These are phyloP conservation scores for Agonopterix subpropinquella DNA, from an alignment of 2,888 invertebrate species.

Conservation along the genomic window DNA sequence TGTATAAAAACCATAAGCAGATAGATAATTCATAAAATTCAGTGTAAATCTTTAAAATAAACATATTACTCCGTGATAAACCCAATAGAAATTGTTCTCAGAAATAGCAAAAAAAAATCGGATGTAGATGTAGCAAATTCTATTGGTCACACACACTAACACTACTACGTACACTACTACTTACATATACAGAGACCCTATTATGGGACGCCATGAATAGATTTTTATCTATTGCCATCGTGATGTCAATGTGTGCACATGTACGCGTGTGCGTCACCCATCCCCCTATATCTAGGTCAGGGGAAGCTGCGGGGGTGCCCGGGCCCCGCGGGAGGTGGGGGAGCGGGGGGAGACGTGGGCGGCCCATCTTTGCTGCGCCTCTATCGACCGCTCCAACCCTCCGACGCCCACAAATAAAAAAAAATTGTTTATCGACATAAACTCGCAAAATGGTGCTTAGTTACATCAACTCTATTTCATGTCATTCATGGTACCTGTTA, in stretches of 20 bases:
- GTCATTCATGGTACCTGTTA: too few relatives aligned
- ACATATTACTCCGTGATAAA: too few relatives aligned
- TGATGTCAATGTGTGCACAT: constrained; percentile 15
- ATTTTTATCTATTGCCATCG: background rate
- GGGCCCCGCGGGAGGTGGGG: constrained; percentile 15
- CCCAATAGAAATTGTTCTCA: too few relatives aligned
- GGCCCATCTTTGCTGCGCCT: constrained; percentile 40
- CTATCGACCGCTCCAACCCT: constrained; percentile 46
- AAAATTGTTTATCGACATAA: constrained; percentile 28
- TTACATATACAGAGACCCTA: too few relatives aligned
- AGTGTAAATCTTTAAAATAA: too few relatives aligned
- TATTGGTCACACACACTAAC: background rate
- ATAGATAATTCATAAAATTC: too few relatives aligned
- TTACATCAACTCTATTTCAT: too few relatives aligned
- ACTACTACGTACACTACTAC: too few relatives aligned
- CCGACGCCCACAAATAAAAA: constrained; percentile 23
- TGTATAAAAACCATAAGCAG: too few relatives aligned
- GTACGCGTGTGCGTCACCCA: constrained; percentile 33
- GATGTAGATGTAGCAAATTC: background rate
- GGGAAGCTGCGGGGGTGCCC: constrained; percentile 44
- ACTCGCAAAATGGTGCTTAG: background rate
- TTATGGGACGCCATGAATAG: background rate
- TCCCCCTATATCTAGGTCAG: constrained; percentile 57
- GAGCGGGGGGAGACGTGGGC: constrained; percentile 28
- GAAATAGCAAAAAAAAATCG: too few relatives aligned